Evolutionary conservation across 2,113 vertebrate species (phyloP).

Genomic region (Muntiacus reevesi): DNA sequence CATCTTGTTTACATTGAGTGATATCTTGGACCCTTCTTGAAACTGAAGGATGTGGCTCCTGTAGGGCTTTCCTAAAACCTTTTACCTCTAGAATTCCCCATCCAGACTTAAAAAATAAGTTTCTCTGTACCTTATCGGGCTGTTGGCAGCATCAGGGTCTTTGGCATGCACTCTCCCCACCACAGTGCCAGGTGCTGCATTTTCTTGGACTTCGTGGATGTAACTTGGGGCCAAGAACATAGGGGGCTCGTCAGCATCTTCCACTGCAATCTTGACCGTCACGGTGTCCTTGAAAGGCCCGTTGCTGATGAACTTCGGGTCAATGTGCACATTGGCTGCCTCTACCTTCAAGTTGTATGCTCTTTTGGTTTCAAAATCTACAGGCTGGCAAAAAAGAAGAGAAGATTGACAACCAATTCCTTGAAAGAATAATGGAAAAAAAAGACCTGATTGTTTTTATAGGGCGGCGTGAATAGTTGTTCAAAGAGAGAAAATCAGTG

Average conservation of each 20-base stretch:
- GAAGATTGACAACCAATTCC: neutral
- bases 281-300: slow-evolving; percentile 98
- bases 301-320: slow-evolving; percentile 92
- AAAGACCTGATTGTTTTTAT: neutral
- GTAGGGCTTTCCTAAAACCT: neutral
- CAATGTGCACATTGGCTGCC: slow-evolving; percentile 92
- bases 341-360: slow-evolving; percentile 94
- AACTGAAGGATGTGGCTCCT: neutral
- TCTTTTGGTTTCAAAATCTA: slow-evolving; percentile 96
- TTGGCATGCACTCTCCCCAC: slow-evolving; percentile 97
- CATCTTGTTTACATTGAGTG: neutral
- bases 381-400: slow-evolving; percentile 79
- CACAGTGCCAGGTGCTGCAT: slow-evolving; percentile 88
- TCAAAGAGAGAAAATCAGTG: slow-evolving; percentile 17
- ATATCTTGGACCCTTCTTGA: neutral
- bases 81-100: neutral
- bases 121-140: slow-evolving; percentile 87
- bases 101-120: neutral
- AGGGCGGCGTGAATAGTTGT: neutral
- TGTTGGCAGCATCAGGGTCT: slow-evolving; percentile 95
- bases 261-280: slow-evolving; percentile 92
- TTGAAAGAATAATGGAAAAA: neutral
- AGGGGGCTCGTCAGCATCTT: slow-evolving; percentile 96
- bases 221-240: slow-evolving; percentile 90
- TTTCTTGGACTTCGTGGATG: slow-evolving; percentile 94